Conservation (phyloP, 1,140 invertebrate genomes). For the Anadara kagoshimensis region DNA sequence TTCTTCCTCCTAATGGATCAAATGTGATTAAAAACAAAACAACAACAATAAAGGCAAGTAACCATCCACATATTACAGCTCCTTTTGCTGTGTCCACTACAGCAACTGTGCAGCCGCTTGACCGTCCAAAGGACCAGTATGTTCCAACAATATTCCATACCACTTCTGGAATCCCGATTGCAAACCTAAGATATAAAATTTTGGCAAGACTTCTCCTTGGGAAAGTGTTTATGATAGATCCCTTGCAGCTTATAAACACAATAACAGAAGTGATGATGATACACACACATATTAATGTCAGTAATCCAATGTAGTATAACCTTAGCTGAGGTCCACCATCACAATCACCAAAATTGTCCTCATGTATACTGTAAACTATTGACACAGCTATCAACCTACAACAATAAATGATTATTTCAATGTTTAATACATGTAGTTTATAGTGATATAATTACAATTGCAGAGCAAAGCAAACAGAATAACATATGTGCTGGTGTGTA, state of each 20-base stretch:
- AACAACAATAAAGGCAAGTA: constrained; percentile 83
- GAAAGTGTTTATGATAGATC: constrained; percentile 69
- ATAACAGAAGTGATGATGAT: constrained; percentile 64
- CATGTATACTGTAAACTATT: constrained; percentile 53
- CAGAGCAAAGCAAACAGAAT: too few species aligned
- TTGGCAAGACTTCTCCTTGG: constrained; percentile 69
- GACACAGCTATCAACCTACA: constrained; percentile 57
- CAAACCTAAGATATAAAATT: constrained; percentile 72
- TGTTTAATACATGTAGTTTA: too few species aligned
- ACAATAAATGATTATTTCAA: constrained; percentile 31
- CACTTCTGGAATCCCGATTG: constrained; percentile 84
- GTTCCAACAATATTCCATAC: constrained; percentile 86
- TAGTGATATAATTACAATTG: too few species aligned
- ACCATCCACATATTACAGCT: constrained; percentile 87
- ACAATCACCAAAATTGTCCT: constrained; percentile 46
- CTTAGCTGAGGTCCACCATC: constrained; percentile 47
- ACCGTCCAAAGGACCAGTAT: constrained; percentile 82
- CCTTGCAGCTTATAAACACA: constrained; percentile 69
- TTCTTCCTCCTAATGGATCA: constrained; percentile 80
- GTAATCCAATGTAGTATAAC: constrained; percentile 60
- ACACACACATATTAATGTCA: constrained; percentile 62
- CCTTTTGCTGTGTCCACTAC: constrained; percentile 71
- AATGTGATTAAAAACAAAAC: constrained; percentile 86
- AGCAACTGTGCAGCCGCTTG: constrained; percentile 53
- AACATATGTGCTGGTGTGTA: too few species aligned